Evolutionary conservation across 2,797 vertebrate genomes (phyloP).

Genomic region (Chromobotia macracanthus): DNA sequence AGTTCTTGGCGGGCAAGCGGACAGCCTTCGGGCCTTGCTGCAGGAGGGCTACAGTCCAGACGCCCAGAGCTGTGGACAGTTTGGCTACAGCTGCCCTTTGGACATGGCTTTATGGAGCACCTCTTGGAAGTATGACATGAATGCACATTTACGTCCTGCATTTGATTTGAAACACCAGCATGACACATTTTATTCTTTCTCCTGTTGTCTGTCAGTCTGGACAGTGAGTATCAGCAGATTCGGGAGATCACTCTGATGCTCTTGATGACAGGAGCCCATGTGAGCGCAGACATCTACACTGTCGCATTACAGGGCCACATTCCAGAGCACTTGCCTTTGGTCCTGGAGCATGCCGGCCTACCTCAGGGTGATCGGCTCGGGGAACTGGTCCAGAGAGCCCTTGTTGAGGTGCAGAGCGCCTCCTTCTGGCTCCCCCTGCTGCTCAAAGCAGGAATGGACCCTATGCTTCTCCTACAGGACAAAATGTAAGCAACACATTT

Average conservation of each 20-base stretch:
- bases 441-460: conserved; percentile 72
- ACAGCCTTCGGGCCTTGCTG: conserved; percentile 79
- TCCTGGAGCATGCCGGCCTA: conserved; percentile 69
- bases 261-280: conserved; percentile 65
- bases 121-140: conserved; percentile 47
- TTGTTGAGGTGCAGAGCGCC: conserved; percentile 58
- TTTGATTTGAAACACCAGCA: conserved; percentile 3
- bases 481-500: conserved; percentile 63
- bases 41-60: conserved; percentile 84
- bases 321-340: conserved; percentile 66
- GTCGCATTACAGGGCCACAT: conserved; percentile 53
- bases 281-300: conserved; percentile 60
- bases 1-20: conserved; percentile 71
- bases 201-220: conserved; percentile 33
- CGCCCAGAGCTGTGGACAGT: conserved; percentile 82
- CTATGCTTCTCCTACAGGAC: conserved; percentile 66
- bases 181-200: neutral
- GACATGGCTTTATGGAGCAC: conserved; percentile 58
- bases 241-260: conserved; percentile 66
- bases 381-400: conserved; percentile 62
- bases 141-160: neutral
- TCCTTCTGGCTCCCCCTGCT: conserved; percentile 73
- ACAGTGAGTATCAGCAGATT: conserved; percentile 41
- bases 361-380: conserved; percentile 51
- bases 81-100: conserved; percentile 78